These are phyloP conservation scores for Homarus americanus DNA, from an alignment of 1,140 invertebrate species.

Conservation along the genomic window DNA sequence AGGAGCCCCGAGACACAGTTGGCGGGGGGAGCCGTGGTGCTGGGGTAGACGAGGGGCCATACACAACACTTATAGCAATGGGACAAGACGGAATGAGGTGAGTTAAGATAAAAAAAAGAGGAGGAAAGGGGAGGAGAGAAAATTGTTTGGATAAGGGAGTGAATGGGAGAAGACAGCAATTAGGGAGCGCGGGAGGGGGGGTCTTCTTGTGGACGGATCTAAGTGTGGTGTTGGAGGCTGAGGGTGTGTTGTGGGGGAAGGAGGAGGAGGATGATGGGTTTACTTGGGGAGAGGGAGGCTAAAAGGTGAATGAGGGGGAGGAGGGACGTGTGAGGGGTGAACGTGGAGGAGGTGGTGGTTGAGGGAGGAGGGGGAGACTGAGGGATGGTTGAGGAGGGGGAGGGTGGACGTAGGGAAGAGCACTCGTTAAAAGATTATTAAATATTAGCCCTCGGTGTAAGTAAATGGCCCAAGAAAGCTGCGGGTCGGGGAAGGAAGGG, in stretches of 20 bases:
- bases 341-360: too few relatives aligned
- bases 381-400: background rate
- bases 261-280: background rate
- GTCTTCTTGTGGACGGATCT: background rate
- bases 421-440: background rate
- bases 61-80: background rate
- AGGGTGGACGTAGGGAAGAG: background rate
- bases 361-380: background rate
- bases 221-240: background rate
- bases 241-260: too few relatives aligned
- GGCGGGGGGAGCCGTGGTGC: background rate
- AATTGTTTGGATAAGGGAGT: background rate
- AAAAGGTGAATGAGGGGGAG: background rate
- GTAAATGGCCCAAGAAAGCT: constrained; percentile 8
- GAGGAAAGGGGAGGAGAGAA: constrained; percentile 9
- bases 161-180: background rate
- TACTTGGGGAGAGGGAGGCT: background rate
- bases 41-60: background rate
- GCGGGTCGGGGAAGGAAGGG: background rate
- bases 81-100: background rate
- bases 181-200: background rate
- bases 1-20: too few relatives aligned
- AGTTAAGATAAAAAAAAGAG: background rate
- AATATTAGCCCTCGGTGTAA: background rate
- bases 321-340: too few relatives aligned